Base-by-base conservation (phyloP, 2,113 vertebrate species). In the Anser cygnoides region DNA sequence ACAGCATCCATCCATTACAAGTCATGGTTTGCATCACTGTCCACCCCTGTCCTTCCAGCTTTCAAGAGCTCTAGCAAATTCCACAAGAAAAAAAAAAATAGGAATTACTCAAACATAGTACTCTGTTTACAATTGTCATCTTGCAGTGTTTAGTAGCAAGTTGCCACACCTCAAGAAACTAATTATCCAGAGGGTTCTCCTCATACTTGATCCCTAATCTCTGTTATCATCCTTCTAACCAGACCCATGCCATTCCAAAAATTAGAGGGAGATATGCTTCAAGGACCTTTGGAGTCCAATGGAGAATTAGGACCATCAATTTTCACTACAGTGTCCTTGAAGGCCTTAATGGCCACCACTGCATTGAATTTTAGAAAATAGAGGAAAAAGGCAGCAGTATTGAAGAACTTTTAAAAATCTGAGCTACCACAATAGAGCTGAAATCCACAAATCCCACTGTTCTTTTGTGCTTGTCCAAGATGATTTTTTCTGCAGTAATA, bases 21-120 rank as follows among this genome's bases (percentile, higher is more conserved):
- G 37, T 43, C 41, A 76, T 4, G 5, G 19, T 66, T 94, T 58
- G 31, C 15, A 67, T 23, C 50, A 21, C 50, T 31, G 37, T 10
- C 25, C 13, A 76, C n/a, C 14, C 23, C 77, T 41, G 13, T 1
- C 2, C 11, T 3, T 5, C 61, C 39, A 61, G 35, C n/a, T 72
- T 66, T 41, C 25, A 49, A 80, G 44, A 19, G 37, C 22, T 13
- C 13, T 26, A 55, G 7, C 15, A 79, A 87, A 61, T 35, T 39
- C 33, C 19, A 33, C 28, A 41, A 39, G 13, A 5, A 21, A 21
- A 46, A 46, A 46, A 2, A 12, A 58, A 58, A 26, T 7, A 35
- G 7, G 0, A 0, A 25, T 43, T 61, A 31, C 4, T 8, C 33
- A 39, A 63, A 33, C 11, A 28, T 7, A 79, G 17, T 31, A 17